These are phyloP conservation scores for Bergia sp. DNA, from an alignment of 92 coral and sea anemone genomes.

Conservation along the genomic window DNA sequence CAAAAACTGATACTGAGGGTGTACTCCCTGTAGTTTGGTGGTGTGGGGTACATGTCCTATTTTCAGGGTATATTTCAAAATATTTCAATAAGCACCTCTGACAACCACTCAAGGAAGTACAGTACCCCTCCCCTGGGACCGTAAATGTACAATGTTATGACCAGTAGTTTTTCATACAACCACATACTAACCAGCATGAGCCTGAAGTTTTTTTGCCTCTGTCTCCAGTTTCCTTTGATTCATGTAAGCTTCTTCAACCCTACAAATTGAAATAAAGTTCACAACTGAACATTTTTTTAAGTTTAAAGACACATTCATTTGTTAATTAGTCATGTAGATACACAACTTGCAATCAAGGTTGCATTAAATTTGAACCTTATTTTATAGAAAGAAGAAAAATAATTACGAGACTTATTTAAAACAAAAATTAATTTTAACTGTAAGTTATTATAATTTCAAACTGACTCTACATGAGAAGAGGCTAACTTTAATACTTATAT, in stretches of 20 bases:
- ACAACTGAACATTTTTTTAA: background rate
- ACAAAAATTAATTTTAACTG: background rate
- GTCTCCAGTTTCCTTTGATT: constrained; percentile 95
- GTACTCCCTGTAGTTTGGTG: too few relatives aligned
- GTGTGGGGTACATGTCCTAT: too few relatives aligned
- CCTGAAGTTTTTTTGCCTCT: constrained; percentile 94
- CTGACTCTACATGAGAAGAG: too few relatives aligned
- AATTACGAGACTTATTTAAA: too few relatives aligned
- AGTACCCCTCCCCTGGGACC: background rate
- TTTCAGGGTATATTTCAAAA: too few relatives aligned
- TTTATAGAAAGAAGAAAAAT: background rate
- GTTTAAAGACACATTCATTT: too few relatives aligned
- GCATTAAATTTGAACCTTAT: background rate
- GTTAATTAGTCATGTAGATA: background rate
- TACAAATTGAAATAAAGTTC: constrained; percentile 8
- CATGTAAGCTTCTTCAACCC: constrained; percentile 94
- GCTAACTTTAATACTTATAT: too few relatives aligned
- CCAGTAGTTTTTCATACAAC: background rate
- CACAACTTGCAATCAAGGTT: background rate
- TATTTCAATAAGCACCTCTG: too few relatives aligned
- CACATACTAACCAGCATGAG: constrained; percentile 77
- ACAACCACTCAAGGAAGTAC: too few relatives aligned
- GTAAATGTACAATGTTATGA: too few relatives aligned
- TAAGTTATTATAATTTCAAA: too few relatives aligned
- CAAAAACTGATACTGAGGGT: too few relatives aligned